Conservation (phyloP, 1,140 invertebrate species). For the Himalopsyche phryganea region DNA sequence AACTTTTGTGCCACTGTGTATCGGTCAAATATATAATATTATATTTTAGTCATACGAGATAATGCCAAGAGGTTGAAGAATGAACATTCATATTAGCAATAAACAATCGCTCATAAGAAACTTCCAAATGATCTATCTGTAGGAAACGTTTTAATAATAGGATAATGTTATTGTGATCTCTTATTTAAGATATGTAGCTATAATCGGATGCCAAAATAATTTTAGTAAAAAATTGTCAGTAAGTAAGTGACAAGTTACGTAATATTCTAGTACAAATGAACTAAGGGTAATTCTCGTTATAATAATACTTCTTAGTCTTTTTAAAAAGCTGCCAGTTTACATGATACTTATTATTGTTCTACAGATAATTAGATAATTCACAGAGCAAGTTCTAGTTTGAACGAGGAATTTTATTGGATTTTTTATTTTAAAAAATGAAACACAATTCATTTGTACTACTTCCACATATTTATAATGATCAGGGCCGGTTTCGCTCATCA, state of each 20-base stretch:
- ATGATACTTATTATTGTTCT: too few relatives aligned
- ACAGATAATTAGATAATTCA: too few relatives aligned
- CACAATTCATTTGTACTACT: too few relatives aligned
- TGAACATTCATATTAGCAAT: constrained; percentile 8
- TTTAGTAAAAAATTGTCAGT: background rate
- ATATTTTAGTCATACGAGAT: background rate
- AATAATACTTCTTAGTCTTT: background rate
- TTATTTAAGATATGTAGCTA: background rate
- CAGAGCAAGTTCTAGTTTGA: too few relatives aligned
- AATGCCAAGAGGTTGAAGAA: background rate
- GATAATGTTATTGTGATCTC: background rate
- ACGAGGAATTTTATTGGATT: too few relatives aligned
- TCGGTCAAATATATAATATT: too few relatives aligned
- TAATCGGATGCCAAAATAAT: constrained; percentile 1
- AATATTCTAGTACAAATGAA: constrained; percentile 11
- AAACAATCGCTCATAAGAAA: constrained; percentile 1
- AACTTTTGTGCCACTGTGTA: background rate
- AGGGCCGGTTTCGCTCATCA: too few relatives aligned
- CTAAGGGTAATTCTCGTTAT: constrained; percentile 2
- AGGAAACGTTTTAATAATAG: background rate
- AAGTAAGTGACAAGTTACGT: background rate
- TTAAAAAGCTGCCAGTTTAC: too few relatives aligned
- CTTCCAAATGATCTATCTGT: background rate
- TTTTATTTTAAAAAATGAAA: too few relatives aligned
- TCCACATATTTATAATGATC: too few relatives aligned